phyloP scores from a whole-genome alignment of 2,113 vertebrate genomes.

The Atractosteus spatula region DNA sequence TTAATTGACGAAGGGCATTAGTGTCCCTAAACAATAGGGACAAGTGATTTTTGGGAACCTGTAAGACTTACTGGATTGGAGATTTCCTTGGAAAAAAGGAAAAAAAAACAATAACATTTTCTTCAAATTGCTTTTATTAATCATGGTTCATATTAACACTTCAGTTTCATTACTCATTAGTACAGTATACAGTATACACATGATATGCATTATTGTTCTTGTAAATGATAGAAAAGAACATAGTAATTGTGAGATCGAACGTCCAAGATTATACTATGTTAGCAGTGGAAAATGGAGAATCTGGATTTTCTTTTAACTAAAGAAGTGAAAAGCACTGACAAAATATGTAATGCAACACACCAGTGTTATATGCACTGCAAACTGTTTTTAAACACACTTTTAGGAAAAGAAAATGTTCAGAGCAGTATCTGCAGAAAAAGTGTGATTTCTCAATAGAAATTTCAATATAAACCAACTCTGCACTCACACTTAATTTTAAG shows the following conservation, averaged over 20 bases:
- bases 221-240: background rate
- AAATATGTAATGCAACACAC: conserved; percentile 5
- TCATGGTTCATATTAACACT: conserved; percentile 14
- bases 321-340: background rate
- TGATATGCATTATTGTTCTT: background rate
- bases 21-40: too few species aligned
- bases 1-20: too few species aligned
- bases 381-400: background rate
- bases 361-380: background rate
- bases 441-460: too few species aligned
- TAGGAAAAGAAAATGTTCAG: too few species aligned
- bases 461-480: too few species aligned
- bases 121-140: conserved; percentile 33
- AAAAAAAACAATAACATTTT: background rate
- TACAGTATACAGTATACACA: conserved; percentile 9
- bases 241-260: background rate
- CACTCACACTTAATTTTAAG: too few species aligned
- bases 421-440: too few species aligned
- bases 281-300: conserved; percentile 6
- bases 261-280: background rate
- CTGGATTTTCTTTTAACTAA: background rate
- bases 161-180: conserved; percentile 15
- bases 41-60: too few species aligned
- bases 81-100: too few species aligned
- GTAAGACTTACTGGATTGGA: too few species aligned